phyloP scores from a whole-genome alignment of 2,888 invertebrate species.

The Dryobota labecula region DNA sequence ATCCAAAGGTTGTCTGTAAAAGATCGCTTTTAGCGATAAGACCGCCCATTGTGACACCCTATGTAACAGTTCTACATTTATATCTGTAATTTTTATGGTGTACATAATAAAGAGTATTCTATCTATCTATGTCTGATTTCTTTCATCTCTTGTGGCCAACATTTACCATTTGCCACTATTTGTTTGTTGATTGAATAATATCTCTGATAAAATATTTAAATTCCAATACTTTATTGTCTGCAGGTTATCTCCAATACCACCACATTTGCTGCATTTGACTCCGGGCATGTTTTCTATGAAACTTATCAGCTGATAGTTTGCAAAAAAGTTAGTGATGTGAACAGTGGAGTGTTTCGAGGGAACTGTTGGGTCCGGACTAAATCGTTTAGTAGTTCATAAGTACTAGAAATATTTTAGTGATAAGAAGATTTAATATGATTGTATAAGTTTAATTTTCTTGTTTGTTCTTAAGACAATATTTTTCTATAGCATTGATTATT shows the following conservation, averaged over 20 bases:
- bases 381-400: conserved; percentile 82
- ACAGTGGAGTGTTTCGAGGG: conserved; percentile 85
- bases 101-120: too few species aligned
- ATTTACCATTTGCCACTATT: neutral
- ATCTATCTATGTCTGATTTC: too few species aligned
- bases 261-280: conserved; percentile 85
- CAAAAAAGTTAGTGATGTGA: conserved; percentile 83
- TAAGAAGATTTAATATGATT: conserved; percentile 89
- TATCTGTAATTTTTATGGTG: too few species aligned
- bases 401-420: conserved; percentile 82
- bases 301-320: conserved; percentile 83
- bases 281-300: conserved; percentile 81
- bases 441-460: conserved; percentile 86
- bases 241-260: conserved; percentile 76
- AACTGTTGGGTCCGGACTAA: conserved; percentile 86
- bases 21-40: too few species aligned
- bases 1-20: too few species aligned
- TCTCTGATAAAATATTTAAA: neutral
- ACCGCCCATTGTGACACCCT: too few species aligned
- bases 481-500: conserved; percentile 77
- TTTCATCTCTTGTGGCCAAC: neutral
- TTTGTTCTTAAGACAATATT: conserved; percentile 82
- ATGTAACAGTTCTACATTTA: too few species aligned
- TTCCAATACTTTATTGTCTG: conserved; percentile 12
- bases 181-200: neutral